These are phyloP conservation scores for Sthenelais limicola DNA, from an alignment of 2,888 invertebrate genomes.

Conservation along the genomic window DNA sequence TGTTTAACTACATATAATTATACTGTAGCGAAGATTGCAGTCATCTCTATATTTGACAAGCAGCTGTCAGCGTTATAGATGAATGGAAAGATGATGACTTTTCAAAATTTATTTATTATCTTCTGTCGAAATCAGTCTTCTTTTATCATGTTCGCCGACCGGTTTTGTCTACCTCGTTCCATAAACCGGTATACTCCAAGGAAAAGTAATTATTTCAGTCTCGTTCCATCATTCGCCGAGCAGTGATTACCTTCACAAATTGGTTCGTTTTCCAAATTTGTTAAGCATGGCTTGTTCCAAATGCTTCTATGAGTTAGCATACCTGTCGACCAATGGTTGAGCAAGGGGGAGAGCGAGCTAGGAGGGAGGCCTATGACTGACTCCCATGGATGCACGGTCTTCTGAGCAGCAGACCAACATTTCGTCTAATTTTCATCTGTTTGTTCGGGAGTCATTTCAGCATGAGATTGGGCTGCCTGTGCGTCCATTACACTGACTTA, in stretches of 20 bases:
- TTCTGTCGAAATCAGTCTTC: no score
- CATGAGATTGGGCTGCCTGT: conserved; percentile 28
- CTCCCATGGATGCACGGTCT: conserved; percentile 12
- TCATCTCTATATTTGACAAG: no score
- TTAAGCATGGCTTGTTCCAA: conserved; percentile 32
- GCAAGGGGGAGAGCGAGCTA: no score
- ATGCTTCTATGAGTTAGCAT: conserved; percentile 7
- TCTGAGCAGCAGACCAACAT: conserved; percentile 27
- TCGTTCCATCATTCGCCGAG: conserved; percentile 26
- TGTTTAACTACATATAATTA: no score
- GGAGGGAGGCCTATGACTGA: no score
- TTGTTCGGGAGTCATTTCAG: conserved; percentile 39
- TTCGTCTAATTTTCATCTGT: conserved; percentile 40
- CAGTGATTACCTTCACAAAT: conserved; percentile 39
- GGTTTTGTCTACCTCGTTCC: no score
- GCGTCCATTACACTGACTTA: conserved; percentile 32
- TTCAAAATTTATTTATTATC: no score
- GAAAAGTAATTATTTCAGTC: conserved; percentile 33
- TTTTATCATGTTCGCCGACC: no score
- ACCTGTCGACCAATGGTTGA: conserved; percentile 13
- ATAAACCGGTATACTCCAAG: conserved; percentile 31
- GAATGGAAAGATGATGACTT: no score
- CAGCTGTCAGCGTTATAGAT: no score
- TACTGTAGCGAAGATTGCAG: no score
- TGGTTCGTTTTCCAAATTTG: conserved; percentile 40